Base-by-base conservation (phyloP, 2,888 invertebrate species). In the Oscheius sp. region DNA sequence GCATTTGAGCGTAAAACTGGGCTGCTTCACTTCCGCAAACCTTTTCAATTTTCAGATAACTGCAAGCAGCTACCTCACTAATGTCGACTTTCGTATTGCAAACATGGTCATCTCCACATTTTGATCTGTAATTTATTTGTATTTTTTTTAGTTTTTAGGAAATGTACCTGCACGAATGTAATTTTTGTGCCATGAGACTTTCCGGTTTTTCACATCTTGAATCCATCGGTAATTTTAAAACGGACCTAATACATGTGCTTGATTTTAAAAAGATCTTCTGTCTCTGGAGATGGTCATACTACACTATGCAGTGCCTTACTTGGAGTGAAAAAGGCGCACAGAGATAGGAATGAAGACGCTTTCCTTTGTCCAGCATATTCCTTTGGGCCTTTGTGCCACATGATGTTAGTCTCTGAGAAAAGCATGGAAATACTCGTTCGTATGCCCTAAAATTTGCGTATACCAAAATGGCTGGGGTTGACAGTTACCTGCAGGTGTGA, bases 241-340 rank as follows among this genome's bases (percentile, higher is more conserved):
- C 63, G 43, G 74, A 68, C 21, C 76, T 77, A 6, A 81, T 77
- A 43, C 80, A 81, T 69, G 71, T 59, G 53, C 69, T 74, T 12
- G 58, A 45, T 64, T 71, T 58, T 41, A 79, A 52, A 41, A 81
- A 81, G 1, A 75, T 73, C 27, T 76, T 77, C 52, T 81, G 81
- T 18, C 81, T 64, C 72, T 75, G 23, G 25, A 58, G 3, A 7
- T 27, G 12, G 29, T 6, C n/a, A 16, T 41, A 46, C 1, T 58
- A n/a, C 27, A 27, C 1, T n/a, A 7, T 27, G 13, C 2, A 1
- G 7, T 25, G 18, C n/a, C 64, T 45, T n/a, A 73, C 73, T 55
- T 78, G 80, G 23, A 81, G 68, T 1, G 81, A 76, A 55, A 81
- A 81, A 16, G 81, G 81, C n/a, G 81, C 77, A 64, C 81, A 81